phyloP scores from a whole-genome alignment of 1,140 invertebrate species.

The Diabrotica undecimpunctata region DNA sequence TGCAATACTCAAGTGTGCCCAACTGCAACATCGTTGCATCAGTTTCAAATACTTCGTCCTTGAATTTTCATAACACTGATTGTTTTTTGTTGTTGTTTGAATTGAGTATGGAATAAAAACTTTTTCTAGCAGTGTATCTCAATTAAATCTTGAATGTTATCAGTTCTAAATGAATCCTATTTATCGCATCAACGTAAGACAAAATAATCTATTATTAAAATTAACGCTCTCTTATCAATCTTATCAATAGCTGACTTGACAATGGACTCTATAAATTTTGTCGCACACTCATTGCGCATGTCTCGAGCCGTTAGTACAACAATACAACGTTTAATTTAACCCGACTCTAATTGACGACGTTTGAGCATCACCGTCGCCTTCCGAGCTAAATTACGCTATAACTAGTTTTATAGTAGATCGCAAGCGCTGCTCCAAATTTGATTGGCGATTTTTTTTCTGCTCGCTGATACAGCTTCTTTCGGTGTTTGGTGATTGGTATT shows the following conservation, averaged over 20 bases:
- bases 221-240: not conserved
- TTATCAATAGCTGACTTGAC: not conserved
- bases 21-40: too few species aligned
- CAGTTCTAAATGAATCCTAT: too few species aligned
- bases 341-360: constrained; percentile 9
- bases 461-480: not conserved
- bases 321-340: constrained; percentile 7
- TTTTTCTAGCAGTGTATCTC: too few species aligned
- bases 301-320: not conserved
- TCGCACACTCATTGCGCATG: not conserved
- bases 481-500: constrained; percentile 5
- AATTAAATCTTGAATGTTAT: too few species aligned
- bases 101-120: too few species aligned
- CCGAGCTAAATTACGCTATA: not conserved
- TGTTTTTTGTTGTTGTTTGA: too few species aligned
- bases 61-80: too few species aligned
- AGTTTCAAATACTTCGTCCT: too few species aligned
- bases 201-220: too few species aligned
- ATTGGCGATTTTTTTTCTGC: constrained; percentile 1
- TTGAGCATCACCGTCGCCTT: constrained; percentile 4
- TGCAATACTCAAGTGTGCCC: too few species aligned
- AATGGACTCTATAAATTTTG: not conserved
- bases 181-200: too few species aligned
- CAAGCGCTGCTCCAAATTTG: not conserved
- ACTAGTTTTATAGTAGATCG: not conserved